These are phyloP conservation scores for Micrastur ruficollis DNA, from an alignment of 2,797 vertebrate species.

Conservation along the genomic window DNA sequence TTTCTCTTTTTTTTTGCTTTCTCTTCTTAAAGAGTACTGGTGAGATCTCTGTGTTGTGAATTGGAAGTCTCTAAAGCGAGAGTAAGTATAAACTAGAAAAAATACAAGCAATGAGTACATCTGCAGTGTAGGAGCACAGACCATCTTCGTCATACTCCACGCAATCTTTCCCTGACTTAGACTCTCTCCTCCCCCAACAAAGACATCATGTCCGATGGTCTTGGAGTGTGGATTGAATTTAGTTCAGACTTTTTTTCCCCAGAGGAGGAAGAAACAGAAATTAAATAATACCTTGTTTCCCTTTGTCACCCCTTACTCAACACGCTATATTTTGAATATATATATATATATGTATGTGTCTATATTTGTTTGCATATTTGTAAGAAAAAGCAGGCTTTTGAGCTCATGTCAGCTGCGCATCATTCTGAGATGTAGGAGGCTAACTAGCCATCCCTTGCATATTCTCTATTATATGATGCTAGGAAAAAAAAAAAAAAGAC, in stretches of 20 bases:
- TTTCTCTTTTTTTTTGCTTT: neutral
- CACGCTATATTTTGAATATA: neutral
- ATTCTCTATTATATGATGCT: neutral
- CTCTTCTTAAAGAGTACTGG: neutral
- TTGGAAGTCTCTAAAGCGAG: neutral
- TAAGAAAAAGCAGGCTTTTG: neutral
- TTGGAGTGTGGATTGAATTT: neutral
- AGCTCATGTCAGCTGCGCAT: neutral
- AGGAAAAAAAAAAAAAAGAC: neutral
- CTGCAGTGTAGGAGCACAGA: neutral
- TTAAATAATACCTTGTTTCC: neutral
- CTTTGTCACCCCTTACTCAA: neutral
- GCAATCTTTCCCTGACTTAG: neutral
- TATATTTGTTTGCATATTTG: neutral
- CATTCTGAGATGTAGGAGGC: neutral
- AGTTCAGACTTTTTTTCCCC: neutral
- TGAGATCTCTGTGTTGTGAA: constrained; percentile 1
- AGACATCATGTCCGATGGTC: neutral
- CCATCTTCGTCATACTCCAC: neutral
- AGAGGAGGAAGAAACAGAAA: neutral
- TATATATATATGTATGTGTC: fast-evolving
- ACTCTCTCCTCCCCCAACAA: neutral
- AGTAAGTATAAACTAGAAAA: neutral
- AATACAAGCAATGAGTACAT: neutral
- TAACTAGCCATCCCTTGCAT: neutral